phyloP scores from a whole-genome alignment of 1,140 invertebrate genomes.

The Melanaphis sacchari region DNA sequence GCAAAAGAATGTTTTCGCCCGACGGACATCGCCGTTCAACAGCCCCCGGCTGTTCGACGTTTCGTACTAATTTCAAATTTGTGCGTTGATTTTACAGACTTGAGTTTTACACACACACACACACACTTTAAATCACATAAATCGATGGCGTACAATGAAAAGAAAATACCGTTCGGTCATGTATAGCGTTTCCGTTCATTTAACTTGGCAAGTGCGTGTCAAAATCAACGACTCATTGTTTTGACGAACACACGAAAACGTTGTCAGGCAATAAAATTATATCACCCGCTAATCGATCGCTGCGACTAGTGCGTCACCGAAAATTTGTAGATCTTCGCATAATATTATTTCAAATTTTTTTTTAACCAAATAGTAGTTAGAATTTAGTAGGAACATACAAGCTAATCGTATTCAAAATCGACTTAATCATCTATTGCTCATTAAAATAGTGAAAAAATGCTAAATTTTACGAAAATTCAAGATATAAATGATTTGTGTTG shows the following conservation, averaged over 20 bases:
- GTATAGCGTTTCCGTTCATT: not conserved
- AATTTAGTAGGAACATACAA: no score
- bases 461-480: not conserved
- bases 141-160: not conserved
- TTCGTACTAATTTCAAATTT: constrained; percentile 25
- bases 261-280: not conserved
- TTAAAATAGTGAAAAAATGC: no score
- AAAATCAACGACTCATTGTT: not conserved
- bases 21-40: not conserved
- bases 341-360: not conserved
- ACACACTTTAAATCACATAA: not conserved
- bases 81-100: constrained; percentile 6
- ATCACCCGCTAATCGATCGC: not conserved
- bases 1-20: constrained; percentile 29
- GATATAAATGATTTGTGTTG: not conserved
- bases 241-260: not conserved
- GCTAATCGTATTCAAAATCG: no score
- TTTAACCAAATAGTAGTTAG: not conserved
- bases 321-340: no score
- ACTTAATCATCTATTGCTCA: not conserved
- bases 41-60: not conserved
- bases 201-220: not conserved
- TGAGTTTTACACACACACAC: not conserved
- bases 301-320: not conserved
- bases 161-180: not conserved